A percentile compares a stretch with the other conserved stretches of the same genome.
phyloP scores from a whole-genome alignment of 2,888 invertebrate genomes.

The Aricia artaxerxes region DNA sequence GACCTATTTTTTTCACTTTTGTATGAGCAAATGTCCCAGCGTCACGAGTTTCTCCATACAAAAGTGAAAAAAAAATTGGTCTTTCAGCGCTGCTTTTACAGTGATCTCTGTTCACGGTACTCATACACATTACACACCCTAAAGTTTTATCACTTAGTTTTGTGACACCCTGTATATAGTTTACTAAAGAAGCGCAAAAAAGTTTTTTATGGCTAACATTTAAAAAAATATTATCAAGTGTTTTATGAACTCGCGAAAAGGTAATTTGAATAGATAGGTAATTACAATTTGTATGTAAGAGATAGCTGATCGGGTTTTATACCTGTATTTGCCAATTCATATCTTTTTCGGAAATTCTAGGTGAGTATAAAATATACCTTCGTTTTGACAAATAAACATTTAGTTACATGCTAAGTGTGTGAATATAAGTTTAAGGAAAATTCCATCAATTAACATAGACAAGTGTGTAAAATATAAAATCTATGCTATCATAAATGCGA shows the following conservation, averaged over 20 bases:
- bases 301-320: neutral
- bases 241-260: neutral
- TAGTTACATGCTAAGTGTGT: neutral
- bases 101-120: no score
- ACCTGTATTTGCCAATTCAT: neutral
- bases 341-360: neutral
- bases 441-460: no score
- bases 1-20: no score
- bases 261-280: conserved; percentile 10
- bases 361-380: neutral
- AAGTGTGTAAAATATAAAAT: neutral
- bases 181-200: no score
- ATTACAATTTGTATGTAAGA: neutral
- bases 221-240: neutral
- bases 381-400: neutral
- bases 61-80: no score
- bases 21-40: no score
- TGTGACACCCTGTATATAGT: no score
- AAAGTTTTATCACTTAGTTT: no score
- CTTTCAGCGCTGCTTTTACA: no score
- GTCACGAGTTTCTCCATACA: no score
- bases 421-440: no score
- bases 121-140: no score
- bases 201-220: neutral
- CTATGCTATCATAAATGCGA: neutral